Conservation (phyloP, 2,888 invertebrate species). For the Physocephala rufipes region DNA sequence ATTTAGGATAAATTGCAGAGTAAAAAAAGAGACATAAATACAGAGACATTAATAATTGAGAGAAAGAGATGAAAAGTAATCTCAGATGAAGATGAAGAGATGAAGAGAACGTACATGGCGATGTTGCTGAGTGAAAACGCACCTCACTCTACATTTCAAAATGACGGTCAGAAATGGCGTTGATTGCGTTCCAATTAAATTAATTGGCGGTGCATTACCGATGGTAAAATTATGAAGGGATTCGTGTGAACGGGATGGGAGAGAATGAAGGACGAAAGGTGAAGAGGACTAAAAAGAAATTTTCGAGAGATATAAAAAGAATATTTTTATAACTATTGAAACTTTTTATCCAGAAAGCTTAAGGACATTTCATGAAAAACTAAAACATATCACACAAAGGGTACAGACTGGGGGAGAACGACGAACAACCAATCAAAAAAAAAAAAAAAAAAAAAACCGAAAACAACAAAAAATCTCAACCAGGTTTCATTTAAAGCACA, state of each 20-base stretch:
- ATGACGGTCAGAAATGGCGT: slow-evolving; percentile 4
- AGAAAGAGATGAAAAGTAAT: not conserved
- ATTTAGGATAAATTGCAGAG: too few species aligned
- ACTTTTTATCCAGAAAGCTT: too few species aligned
- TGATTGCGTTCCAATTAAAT: slow-evolving; percentile 30
- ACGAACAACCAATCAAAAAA: not conserved
- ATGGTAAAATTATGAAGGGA: slow-evolving; percentile 7
- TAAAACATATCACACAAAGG: not conserved
- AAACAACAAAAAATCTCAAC: too few species aligned
- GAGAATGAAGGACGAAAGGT: not conserved
- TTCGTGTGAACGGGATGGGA: too few species aligned
- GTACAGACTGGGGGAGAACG: not conserved
- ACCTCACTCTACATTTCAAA: slow-evolving; percentile 10
- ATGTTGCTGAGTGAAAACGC: slow-evolving; percentile 18
- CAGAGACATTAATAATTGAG: not conserved
- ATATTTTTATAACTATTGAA: too few species aligned
- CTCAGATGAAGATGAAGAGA: not conserved
- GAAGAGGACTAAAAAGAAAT: not conserved
- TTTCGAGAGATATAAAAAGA: slow-evolving; percentile 8
- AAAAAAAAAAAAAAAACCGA: not conserved
- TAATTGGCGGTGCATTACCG: slow-evolving; percentile 17
- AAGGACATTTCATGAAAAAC: slow-evolving; percentile 1
- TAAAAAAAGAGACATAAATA: too few species aligned
- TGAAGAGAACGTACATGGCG: too few species aligned
- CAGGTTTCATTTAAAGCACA: too few species aligned